Evolutionary conservation across 2,113 vertebrate species (phyloP).

Genomic region (Tiliqua scincoides): DNA sequence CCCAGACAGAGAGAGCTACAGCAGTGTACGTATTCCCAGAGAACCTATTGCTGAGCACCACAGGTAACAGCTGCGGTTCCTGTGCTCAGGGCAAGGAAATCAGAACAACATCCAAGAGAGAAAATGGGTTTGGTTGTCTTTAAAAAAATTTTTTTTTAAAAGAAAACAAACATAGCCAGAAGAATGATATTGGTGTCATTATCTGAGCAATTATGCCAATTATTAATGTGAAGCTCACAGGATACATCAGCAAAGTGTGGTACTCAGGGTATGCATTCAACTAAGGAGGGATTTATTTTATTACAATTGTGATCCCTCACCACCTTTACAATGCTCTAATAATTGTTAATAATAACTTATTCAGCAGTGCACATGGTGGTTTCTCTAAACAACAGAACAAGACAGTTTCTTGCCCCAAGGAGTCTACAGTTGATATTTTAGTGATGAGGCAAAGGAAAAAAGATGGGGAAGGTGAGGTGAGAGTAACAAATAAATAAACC

Average conservation of each 20-base stretch:
- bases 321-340: neutral
- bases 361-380: neutral
- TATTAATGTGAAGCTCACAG: neutral
- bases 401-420: neutral
- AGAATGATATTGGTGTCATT: neutral
- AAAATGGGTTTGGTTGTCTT: no score
- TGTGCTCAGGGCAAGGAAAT: neutral
- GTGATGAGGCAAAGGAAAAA: neutral
- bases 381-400: neutral
- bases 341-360: neutral
- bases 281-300: neutral
- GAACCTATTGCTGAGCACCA: neutral
- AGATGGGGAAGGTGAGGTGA: neutral
- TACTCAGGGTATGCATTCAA: neutral
- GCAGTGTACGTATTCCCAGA: neutral
- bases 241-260: neutral
- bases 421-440: neutral
- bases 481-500: neutral
- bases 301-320: neutral
- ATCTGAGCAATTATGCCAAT: neutral
- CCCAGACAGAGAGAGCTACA: neutral
- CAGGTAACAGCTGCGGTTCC: neutral
- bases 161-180: neutral
- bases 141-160: neutral
- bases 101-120: no score